Percentiles rank a stretch among this genome's conserved stretches.
phyloP scores from a whole-genome alignment of 2,888 invertebrate genomes.

The Pristionchus mayeri region DNA sequence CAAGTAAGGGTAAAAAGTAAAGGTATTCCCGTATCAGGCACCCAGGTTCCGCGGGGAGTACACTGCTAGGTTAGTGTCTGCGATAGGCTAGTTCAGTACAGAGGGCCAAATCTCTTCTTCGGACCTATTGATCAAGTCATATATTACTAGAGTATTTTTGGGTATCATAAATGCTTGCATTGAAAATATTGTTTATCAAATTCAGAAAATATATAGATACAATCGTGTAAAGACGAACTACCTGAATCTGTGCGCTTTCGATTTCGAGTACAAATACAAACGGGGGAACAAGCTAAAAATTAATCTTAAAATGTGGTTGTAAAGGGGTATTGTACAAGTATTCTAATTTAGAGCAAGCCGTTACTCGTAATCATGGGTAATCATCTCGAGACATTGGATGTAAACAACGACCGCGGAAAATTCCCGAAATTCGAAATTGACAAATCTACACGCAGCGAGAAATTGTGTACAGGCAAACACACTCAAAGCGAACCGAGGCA shows the following conservation, averaged over 20 bases:
- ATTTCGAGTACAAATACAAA: background rate
- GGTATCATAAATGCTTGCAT: too few relatives aligned
- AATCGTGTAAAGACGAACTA: background rate
- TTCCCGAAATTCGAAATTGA: background rate
- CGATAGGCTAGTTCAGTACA: too few relatives aligned
- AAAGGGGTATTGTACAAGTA: background rate
- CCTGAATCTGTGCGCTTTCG: background rate
- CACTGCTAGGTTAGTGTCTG: too few relatives aligned
- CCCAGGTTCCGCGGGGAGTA: too few relatives aligned
- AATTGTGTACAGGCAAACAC: slow-evolving; percentile 11
- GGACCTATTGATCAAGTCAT: too few relatives aligned
- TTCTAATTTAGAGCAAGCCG: background rate
- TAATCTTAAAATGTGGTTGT: background rate
- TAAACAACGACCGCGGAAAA: background rate
- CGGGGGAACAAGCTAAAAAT: background rate
- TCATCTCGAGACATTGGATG: background rate
- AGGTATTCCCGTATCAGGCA: too few relatives aligned
- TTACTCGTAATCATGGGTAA: background rate
- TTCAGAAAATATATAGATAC: background rate
- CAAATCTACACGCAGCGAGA: background rate
- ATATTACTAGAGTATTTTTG: too few relatives aligned
- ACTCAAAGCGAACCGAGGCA: background rate
- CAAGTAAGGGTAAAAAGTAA: too few relatives aligned
- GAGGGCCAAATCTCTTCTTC: too few relatives aligned
- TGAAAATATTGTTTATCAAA: background rate